A percentile compares a stretch with the other conserved stretches of the same genome.
These are phyloP conservation scores for Anoura caudifer DNA, from an alignment of 2,113 vertebrate species.

Conservation along the genomic window DNA sequence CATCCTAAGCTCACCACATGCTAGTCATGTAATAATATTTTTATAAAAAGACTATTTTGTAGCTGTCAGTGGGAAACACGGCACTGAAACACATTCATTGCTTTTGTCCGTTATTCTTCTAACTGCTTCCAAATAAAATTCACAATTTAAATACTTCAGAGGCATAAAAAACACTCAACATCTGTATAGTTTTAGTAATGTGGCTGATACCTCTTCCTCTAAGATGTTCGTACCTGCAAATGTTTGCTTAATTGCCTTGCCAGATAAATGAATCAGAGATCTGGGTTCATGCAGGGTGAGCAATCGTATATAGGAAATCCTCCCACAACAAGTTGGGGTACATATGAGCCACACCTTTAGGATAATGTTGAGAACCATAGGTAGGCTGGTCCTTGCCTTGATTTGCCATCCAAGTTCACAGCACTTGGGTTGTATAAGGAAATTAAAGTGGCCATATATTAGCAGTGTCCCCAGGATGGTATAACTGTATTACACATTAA, in stretches of 20 bases:
- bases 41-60: neutral
- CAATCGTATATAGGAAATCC: neutral
- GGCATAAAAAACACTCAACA: neutral
- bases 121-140: constrained; percentile 28
- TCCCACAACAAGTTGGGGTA: neutral
- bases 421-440: neutral
- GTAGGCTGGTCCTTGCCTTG: neutral
- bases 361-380: neutral
- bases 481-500: neutral
- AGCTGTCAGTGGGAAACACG: neutral
- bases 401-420: neutral
- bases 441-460: neutral
- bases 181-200: neutral
- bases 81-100: neutral
- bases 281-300: no score
- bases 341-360: neutral
- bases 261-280: neutral
- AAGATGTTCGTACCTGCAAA: neutral
- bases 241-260: neutral
- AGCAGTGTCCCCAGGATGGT: neutral
- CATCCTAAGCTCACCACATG: neutral
- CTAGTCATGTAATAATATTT: neutral
- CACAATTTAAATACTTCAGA: neutral
- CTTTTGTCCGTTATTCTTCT: neutral
- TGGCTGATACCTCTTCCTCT: neutral